Conservation (phyloP, 2,888 invertebrate species). For the Spatulosminthurus flaviceps region DNA sequence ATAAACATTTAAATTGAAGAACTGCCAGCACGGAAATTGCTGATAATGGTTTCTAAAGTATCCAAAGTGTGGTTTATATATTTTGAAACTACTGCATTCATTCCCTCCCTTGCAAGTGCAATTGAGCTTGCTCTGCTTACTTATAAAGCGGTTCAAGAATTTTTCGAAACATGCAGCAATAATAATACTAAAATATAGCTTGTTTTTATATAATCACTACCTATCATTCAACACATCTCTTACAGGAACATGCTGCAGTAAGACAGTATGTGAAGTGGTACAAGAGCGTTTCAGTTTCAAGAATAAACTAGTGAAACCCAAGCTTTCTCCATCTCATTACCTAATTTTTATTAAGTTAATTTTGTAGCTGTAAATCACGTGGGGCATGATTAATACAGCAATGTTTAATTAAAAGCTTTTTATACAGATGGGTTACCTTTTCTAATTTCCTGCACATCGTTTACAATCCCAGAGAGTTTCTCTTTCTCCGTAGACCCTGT, state of each 20-base stretch:
- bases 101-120: too few species aligned
- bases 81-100: too few species aligned
- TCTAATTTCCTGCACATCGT: conserved; percentile 6
- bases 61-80: not conserved
- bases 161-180: too few species aligned
- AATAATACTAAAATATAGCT: too few species aligned
- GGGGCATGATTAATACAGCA: not conserved
- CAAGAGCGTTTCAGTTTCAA: not conserved
- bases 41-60: not conserved
- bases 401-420: not conserved
- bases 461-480: not conserved
- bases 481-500: not conserved
- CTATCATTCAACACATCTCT: not conserved
- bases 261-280: not conserved
- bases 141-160: too few species aligned
- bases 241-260: not conserved
- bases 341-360: conserved; percentile 10
- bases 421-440: not conserved
- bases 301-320: not conserved
- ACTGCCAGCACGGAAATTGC: not conserved
- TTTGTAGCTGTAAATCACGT: not conserved
- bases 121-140: too few species aligned
- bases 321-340: conserved; percentile 9
- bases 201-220: too few species aligned
- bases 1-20: conserved; percentile 4